These are phyloP conservation scores for Fukomys damarensis DNA, from an alignment of 2,113 vertebrate genomes.

Conservation along the genomic window DNA sequence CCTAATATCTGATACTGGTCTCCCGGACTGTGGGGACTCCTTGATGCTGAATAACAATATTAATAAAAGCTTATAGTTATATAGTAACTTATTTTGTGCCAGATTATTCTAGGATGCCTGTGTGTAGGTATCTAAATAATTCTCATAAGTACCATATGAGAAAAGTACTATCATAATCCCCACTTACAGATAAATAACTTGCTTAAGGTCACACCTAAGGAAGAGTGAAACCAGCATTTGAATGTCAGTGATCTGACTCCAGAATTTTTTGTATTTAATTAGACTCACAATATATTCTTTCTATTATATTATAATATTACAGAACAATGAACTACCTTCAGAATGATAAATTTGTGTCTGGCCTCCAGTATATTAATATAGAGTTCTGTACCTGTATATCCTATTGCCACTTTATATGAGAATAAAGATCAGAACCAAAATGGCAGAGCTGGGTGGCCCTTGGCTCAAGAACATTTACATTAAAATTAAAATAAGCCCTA, in stretches of 20 bases:
- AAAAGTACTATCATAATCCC: background rate
- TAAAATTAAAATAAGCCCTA: background rate
- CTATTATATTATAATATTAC: conserved; percentile 23
- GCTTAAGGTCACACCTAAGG: background rate
- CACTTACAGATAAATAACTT: conserved; percentile 41
- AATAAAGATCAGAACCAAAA: conserved; percentile 48
- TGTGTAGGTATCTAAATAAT: background rate
- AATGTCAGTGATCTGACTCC: background rate
- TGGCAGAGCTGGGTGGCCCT: background rate
- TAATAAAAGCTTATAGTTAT: conserved; percentile 6
- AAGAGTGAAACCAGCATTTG: background rate
- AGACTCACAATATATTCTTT: background rate
- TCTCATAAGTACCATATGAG: background rate
- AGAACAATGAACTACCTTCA: conserved; percentile 54
- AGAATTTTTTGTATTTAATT: conserved; percentile 26
- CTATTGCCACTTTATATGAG: background rate
- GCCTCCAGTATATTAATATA: background rate
- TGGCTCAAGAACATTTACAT: conserved; percentile 22
- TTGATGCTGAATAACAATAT: background rate
- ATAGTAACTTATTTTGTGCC: background rate
- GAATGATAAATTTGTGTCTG: conserved; percentile 12
- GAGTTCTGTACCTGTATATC: background rate
- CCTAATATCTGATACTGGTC: background rate
- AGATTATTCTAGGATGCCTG: background rate
- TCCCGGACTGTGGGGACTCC: background rate